These are phyloP conservation scores for Cheilosia vulpina DNA, from an alignment of 2,888 invertebrate species.

Conservation along the genomic window DNA sequence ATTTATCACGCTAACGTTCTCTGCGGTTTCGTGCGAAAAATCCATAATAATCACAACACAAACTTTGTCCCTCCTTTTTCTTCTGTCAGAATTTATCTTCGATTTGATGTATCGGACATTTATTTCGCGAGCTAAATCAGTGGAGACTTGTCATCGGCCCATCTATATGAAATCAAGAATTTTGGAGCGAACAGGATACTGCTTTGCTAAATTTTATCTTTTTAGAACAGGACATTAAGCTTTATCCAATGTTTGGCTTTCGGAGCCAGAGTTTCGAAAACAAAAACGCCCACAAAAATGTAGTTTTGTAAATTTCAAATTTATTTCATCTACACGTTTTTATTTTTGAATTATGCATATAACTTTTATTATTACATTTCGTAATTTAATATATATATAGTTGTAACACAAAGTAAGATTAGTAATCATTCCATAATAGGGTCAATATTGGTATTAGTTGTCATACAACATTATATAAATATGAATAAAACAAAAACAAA, in stretches of 20 bases:
- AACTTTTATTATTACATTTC: constrained; percentile 36
- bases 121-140: too few species aligned
- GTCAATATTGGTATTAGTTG: constrained; percentile 58
- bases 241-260: background rate
- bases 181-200: too few species aligned
- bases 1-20: too few species aligned
- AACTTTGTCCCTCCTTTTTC: too few species aligned
- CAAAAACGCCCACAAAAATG: background rate
- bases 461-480: constrained; percentile 41
- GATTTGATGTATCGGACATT: too few species aligned
- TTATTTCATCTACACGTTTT: constrained; percentile 60
- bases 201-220: too few species aligned
- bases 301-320: constrained; percentile 66
- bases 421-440: constrained; percentile 49
- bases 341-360: constrained; percentile 56
- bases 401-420: constrained; percentile 60
- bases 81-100: too few species aligned
- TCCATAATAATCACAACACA: too few species aligned
- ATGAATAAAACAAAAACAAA: constrained; percentile 20
- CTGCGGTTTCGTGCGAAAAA: too few species aligned
- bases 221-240: too few species aligned
- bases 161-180: too few species aligned
- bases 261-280: background rate
- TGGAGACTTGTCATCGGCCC: too few species aligned
- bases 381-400: constrained; percentile 25